phyloP scores from a whole-genome alignment of 1,140 invertebrate species.

The Liolophura sinensis region DNA sequence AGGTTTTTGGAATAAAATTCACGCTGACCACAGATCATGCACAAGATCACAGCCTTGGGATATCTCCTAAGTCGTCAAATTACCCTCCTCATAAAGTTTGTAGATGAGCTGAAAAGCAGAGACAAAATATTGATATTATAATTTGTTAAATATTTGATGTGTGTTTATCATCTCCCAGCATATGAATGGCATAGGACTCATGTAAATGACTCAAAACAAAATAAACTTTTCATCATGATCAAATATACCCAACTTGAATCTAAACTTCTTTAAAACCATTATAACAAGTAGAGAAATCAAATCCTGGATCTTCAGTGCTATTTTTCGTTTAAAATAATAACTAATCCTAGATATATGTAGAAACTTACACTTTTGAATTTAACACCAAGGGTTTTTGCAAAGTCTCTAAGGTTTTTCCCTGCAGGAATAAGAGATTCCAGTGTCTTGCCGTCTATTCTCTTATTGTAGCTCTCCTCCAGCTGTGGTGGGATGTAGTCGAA shows the following conservation, averaged over 20 bases:
- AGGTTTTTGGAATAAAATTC: background rate
- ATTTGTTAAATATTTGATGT: too few species aligned
- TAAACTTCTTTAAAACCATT: too few species aligned
- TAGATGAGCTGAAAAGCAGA: constrained; percentile 42
- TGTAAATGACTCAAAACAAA: too few species aligned
- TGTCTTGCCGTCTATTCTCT: constrained; percentile 29
- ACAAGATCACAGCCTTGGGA: background rate
- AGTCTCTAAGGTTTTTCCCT: constrained; percentile 38
- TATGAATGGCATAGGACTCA: too few species aligned
- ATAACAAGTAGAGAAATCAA: too few species aligned
- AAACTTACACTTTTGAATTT: constrained; percentile 49
- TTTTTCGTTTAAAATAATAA: too few species aligned
- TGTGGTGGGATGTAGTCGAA: constrained; percentile 42
- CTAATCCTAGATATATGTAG: too few species aligned
- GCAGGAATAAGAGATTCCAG: constrained; percentile 34
- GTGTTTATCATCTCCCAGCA: too few species aligned
- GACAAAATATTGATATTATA: constrained; percentile 3
- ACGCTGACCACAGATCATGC: background rate
- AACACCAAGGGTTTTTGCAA: constrained; percentile 29
- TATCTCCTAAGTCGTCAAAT: constrained; percentile 19
- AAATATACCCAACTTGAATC: too few species aligned
- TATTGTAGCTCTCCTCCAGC: constrained; percentile 28
- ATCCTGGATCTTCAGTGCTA: background rate
- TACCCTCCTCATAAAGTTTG: constrained; percentile 47
- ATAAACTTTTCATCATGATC: too few species aligned